Base-by-base conservation (phyloP, 2,888 invertebrate species). In the Clivina fossor region DNA sequence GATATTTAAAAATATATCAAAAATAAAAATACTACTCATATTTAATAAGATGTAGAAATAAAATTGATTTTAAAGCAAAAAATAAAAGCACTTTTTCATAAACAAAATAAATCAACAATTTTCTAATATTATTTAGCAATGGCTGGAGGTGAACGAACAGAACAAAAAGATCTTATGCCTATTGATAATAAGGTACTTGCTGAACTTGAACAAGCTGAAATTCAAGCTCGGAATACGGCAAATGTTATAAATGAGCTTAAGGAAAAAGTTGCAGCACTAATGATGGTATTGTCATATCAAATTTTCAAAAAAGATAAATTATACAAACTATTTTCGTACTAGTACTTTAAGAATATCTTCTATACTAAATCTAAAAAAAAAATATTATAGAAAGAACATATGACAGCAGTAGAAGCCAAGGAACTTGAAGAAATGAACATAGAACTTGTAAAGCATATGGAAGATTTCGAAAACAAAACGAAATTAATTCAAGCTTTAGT, bases 381-480 rank as follows among this genome's bases (percentile, higher is more conserved):
- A 30, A 54, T 55, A 48, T 63, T 61, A 7, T 63, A 84, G 80
- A 84, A 84, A 73, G 64, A 78, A 2, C 74, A 74, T 47, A 71
- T 84, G 64, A 80, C 80, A 0, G 80, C 82, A 37, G 72, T 72
- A 1, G 85, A 86, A 63, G 77, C 80, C 1, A 71, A 71, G 51
- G 77, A 77, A 60, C 68, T 85, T 7, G 78, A 80, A 22, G 75
- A 78, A 28, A 78, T 82, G 44, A 83, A 84, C 61, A 76, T 77
- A 19, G 68, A 79, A 54, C 70, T 85, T 0, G 78, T 81, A 47
- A 73, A 76, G 2, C 84, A 83, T 65, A 78, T 85, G 76, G 75
- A 77, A 15, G 75, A 82, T 32, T 80, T 85, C 58, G 84, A 84
- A 60, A 73, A 76, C 13, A 78, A 83, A 57, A 84, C 84, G 0